These are phyloP conservation scores for Hylia prasina DNA, from an alignment of 2,113 vertebrate species.

Conservation along the genomic window DNA sequence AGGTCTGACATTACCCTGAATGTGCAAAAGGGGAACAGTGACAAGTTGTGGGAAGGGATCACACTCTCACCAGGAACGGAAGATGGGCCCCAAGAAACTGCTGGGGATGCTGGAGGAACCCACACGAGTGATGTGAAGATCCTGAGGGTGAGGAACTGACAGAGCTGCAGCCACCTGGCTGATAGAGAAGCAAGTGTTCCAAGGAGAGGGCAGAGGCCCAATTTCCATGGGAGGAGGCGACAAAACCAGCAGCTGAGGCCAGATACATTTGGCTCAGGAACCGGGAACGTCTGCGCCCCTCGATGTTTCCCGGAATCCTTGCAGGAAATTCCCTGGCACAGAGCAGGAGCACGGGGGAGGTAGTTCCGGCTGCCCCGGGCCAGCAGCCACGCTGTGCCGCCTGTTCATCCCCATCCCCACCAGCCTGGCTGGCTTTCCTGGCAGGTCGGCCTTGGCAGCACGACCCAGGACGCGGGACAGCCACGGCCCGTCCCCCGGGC, in stretches of 20 bases:
- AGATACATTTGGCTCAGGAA: not conserved
- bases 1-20: not conserved
- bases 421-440: not conserved
- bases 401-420: not conserved
- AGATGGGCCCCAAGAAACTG: not conserved
- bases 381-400: not conserved
- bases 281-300: not conserved
- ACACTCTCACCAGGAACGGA: accelerated
- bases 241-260: not conserved
- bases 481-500: accelerated
- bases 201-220: not conserved
- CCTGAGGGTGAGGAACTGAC: not conserved
- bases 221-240: not conserved
- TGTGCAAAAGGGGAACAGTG: not conserved
- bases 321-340: not conserved
- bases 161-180: not conserved
- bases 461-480: not conserved
- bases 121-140: not conserved
- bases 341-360: not conserved
- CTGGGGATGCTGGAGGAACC: not conserved
- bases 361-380: not conserved
- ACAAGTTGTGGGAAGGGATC: not conserved
- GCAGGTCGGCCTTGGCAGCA: not conserved
- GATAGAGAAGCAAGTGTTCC: not conserved
- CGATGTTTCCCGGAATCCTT: not conserved